Evolutionary conservation across 2,113 vertebrate genomes (phyloP).

Genomic region (Cervus canadensis): DNA sequence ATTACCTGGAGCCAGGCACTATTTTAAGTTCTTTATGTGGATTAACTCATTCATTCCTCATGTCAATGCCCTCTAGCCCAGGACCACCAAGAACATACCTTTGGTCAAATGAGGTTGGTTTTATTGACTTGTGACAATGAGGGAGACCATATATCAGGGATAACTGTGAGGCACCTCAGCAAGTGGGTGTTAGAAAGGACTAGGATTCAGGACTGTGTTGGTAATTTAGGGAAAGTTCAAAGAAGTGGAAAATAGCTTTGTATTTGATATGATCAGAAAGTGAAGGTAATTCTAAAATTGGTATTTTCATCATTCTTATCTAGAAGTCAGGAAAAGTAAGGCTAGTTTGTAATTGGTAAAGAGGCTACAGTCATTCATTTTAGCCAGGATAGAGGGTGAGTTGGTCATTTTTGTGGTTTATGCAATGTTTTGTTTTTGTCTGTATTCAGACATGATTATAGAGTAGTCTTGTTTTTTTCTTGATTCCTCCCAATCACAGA

Average conservation of each 20-base stretch:
- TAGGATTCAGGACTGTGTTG: background rate
- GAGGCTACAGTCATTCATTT: background rate
- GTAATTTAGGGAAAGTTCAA: background rate
- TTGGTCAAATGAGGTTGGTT: background rate
- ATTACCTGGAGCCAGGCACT: background rate
- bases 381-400: background rate
- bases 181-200: background rate
- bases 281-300: background rate
- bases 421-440: background rate
- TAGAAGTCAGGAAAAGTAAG: background rate
- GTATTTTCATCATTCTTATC: background rate
- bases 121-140: background rate
- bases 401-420: background rate
- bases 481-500: background rate
- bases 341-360: background rate
- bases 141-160: background rate
- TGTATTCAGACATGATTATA: background rate
- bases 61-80: background rate
- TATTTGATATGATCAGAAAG: background rate
- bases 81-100: background rate
- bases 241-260: background rate
- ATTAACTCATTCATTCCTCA: background rate
- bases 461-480: background rate
- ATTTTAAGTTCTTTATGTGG: background rate
- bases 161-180: background rate